phyloP scores from a whole-genome alignment of 2,888 invertebrate genomes.

The Cephus rjabovi region DNA sequence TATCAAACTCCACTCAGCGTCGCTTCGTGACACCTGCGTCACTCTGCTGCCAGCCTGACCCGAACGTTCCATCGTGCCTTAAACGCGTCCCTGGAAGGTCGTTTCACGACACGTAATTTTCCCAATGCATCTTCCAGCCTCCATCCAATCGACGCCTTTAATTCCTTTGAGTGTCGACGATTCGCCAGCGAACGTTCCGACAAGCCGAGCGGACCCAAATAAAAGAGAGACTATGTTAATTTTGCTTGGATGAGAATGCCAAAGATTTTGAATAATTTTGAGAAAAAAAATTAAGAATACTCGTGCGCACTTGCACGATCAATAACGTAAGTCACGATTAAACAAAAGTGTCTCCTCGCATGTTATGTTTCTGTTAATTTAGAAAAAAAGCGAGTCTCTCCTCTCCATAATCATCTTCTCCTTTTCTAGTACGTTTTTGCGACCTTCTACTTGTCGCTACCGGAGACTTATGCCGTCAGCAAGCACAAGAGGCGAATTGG shows the following conservation, averaged over 20 bases:
- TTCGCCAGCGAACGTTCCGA: not conserved
- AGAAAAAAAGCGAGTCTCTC: not conserved
- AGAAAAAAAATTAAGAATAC: not conserved
- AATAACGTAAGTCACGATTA: not conserved
- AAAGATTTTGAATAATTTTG: not conserved
- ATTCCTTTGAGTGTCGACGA: slow-evolving; percentile 18
- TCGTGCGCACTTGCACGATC: not conserved
- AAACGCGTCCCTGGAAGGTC: slow-evolving; percentile 12
- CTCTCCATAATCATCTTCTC: not conserved
- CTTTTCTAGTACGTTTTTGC: not conserved
- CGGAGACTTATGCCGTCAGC: not conserved
- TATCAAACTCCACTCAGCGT: slow-evolving; percentile 23
- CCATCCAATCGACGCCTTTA: slow-evolving; percentile 23
- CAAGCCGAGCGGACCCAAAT: not conserved
- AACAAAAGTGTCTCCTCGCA: not conserved
- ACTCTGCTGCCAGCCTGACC: not conserved
- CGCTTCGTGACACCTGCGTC: slow-evolving; percentile 43
- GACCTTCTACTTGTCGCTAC: not conserved
- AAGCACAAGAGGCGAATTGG: slow-evolving; percentile 26
- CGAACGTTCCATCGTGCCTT: not conserved
- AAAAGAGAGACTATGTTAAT: not conserved
- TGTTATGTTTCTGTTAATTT: not conserved
- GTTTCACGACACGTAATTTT: slow-evolving; percentile 19
- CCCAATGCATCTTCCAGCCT: not conserved
- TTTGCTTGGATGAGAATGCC: not conserved